These are phyloP conservation scores for Acropternis orthonyx DNA, from an alignment of 2,797 vertebrate genomes.

Conservation along the genomic window DNA sequence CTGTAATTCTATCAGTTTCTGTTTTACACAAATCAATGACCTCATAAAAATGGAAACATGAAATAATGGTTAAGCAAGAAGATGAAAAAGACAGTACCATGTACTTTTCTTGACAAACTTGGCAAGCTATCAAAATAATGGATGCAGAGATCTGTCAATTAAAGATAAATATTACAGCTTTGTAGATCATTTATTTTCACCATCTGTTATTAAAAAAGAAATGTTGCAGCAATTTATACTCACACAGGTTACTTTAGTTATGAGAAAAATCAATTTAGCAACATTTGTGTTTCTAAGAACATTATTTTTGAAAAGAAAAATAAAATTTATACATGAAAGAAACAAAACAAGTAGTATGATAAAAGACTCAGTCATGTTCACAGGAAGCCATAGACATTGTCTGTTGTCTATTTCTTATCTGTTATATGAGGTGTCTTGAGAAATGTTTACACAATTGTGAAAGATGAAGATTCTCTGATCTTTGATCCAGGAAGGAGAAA, in stretches of 20 bases:
- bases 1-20: not conserved
- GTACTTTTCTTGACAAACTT: not conserved
- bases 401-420: not conserved
- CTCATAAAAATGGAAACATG: not conserved
- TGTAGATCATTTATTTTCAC: not conserved
- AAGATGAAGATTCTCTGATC: not conserved
- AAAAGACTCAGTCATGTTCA: not conserved
- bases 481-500: no score
- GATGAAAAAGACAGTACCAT: not conserved
- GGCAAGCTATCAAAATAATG: not conserved
- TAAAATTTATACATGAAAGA: not conserved
- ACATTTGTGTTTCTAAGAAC: not conserved
- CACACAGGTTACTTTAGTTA: not conserved
- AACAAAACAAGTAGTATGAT: not conserved
- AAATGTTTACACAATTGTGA: not conserved
- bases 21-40: not conserved
- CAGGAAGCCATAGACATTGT: not conserved
- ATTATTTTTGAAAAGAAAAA: not conserved
- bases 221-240: not conserved
- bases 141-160: not conserved
- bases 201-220: not conserved
- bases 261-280: not conserved
- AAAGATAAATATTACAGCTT: not conserved
- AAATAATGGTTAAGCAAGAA: not conserved
- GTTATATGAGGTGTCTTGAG: not conserved